These are phyloP conservation scores for Manis crassicaudata DNA, from an alignment of 2,797 vertebrate species.

Conservation along the genomic window DNA sequence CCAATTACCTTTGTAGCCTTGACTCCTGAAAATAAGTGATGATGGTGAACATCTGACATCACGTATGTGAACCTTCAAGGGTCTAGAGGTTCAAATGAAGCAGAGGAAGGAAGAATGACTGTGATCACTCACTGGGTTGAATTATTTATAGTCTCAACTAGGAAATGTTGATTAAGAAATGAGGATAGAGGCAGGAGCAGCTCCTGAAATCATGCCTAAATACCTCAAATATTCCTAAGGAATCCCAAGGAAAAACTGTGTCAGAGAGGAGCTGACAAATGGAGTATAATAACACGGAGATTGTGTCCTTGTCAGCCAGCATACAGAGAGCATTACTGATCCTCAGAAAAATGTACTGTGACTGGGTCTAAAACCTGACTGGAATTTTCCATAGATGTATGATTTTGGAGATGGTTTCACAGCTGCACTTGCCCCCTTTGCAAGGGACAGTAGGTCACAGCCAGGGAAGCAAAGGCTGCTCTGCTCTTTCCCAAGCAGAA, in stretches of 20 bases:
- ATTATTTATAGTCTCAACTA: neutral
- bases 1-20: neutral
- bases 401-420: constrained; percentile 41
- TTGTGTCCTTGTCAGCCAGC: constrained; percentile 62
- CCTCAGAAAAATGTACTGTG: constrained; percentile 62
- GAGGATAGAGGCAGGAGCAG: neutral
- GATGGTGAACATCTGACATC: neutral
- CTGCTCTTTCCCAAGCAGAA: constrained; percentile 22
- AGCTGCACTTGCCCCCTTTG: constrained; percentile 59
- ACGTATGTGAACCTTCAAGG: neutral
- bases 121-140: neutral
- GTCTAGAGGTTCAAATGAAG: neutral
- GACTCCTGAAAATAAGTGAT: neutral
- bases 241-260: neutral
- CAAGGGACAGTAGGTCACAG: constrained; percentile 27
- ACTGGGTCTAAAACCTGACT: constrained; percentile 46
- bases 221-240: constrained; percentile 16
- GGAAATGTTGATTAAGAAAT: constrained; percentile 55
- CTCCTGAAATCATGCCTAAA: constrained; percentile 48
- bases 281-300: constrained; percentile 57
- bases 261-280: constrained; percentile 58
- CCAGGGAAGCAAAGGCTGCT: neutral
- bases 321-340: constrained; percentile 58
- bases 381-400: constrained; percentile 62
- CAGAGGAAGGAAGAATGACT: neutral